These are phyloP conservation scores for Spisula solida DNA, from an alignment of 2,888 invertebrate species.

Conservation along the genomic window DNA sequence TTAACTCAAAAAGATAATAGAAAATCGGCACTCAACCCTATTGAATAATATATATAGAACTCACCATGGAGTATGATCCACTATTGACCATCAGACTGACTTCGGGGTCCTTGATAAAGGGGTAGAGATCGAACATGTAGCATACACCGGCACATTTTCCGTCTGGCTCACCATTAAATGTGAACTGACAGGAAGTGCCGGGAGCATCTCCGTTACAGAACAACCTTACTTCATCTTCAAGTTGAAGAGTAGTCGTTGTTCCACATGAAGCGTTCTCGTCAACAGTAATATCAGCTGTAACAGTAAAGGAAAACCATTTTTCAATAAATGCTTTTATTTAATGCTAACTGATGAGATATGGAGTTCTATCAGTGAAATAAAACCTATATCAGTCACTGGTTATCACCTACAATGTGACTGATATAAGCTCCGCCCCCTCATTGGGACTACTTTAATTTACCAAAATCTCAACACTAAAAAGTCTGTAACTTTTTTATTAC, in stretches of 20 bases:
- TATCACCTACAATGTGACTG: no score
- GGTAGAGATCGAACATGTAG: conserved; percentile 53
- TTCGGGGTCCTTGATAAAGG: conserved; percentile 45
- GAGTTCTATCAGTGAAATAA: no score
- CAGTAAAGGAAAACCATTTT: not conserved
- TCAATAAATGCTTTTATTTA: no score
- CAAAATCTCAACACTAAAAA: no score
- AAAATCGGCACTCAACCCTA: no score
- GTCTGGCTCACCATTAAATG: not conserved
- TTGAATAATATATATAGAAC: not conserved
- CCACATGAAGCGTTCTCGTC: conserved; percentile 44
- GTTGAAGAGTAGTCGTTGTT: not conserved
- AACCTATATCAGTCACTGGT: no score
- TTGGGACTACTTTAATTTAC: no score
- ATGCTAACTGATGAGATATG: no score
- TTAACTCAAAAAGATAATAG: no score
- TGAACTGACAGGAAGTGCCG: conserved; percentile 39
- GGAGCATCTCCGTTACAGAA: conserved; percentile 43
- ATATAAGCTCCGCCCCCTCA: no score
- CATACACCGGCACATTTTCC: conserved; percentile 49
- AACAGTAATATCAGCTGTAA: conserved; percentile 26
- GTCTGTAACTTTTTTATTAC: no score
- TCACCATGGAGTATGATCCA: conserved; percentile 27
- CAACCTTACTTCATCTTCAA: conserved; percentile 30
- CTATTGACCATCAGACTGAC: conserved; percentile 37